Conservation (phyloP, 2,797 vertebrate genomes). For the Molossus alvarezi region DNA sequence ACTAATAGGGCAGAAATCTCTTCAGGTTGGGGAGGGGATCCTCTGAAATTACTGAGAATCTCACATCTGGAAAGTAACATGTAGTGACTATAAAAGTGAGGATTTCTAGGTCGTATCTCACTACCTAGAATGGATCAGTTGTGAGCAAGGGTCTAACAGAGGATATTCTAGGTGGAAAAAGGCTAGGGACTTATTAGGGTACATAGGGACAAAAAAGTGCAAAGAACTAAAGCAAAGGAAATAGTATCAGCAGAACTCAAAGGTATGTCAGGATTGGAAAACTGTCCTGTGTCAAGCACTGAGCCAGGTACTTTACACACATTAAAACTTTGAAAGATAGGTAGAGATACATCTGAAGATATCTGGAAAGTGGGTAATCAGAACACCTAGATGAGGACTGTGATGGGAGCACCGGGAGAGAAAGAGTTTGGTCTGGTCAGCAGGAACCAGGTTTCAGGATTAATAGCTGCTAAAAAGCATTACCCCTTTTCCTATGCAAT, state of each 20-base stretch:
- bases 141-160: neutral
- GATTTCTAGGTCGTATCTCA: neutral
- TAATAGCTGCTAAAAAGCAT: neutral
- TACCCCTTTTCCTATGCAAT: neutral
- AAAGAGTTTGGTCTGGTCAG: neutral
- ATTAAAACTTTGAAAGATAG: slow-evolving; percentile 18
- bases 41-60: neutral
- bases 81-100: neutral
- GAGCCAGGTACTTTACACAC: slow-evolving; percentile 31
- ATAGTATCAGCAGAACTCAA: neutral
- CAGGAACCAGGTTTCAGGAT: slow-evolving; percentile 50
- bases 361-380: neutral
- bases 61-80: neutral
- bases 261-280: neutral
- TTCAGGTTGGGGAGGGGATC: neutral
- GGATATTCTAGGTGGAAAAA: neutral
- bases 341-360: neutral
- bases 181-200: neutral
- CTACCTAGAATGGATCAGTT: neutral
- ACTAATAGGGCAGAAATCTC: neutral
- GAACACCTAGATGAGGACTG: neutral
- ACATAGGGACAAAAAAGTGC: neutral
- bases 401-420: neutral
- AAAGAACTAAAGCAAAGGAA: neutral
- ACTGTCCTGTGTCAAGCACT: neutral